Conservation (phyloP, 2,888 invertebrate genomes). For the Geotrupes spiniger region DNA sequence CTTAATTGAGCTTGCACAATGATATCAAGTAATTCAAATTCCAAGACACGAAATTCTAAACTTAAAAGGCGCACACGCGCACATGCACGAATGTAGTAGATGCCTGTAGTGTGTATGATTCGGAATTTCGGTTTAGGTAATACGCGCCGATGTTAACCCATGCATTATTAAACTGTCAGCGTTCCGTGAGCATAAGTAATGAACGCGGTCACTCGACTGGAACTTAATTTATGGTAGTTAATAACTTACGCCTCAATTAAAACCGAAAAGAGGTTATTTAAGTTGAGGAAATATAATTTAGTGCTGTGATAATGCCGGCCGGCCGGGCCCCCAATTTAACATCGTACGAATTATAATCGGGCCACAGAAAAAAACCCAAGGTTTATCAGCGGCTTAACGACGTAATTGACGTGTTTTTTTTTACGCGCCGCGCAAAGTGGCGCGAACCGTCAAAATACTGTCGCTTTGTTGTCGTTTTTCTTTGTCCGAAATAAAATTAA, state of each 20-base stretch:
- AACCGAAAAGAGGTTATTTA: conserved; percentile 25
- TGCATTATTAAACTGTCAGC: conserved; percentile 37
- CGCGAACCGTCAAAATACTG: too few relatives aligned
- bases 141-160: conserved; percentile 15
- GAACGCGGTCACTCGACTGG: conserved; percentile 34
- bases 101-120: neutral
- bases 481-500: too few relatives aligned
- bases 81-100: too few relatives aligned
- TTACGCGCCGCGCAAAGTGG: too few relatives aligned
- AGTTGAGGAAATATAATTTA: conserved; percentile 12
- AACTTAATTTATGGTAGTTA: conserved; percentile 37
- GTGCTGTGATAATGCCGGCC: conserved; percentile 7
- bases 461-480: too few relatives aligned
- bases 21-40: too few relatives aligned
- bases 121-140: conserved; percentile 1
- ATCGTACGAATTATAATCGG: too few relatives aligned
- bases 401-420: too few relatives aligned
- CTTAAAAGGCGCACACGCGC: neutral
- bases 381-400: too few relatives aligned
- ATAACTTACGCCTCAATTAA: conserved; percentile 40
- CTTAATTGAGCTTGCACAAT: too few relatives aligned
- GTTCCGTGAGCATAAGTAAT: conserved; percentile 35
- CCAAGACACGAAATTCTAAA: conserved; percentile 3
- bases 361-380: too few relatives aligned
- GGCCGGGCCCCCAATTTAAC: too few relatives aligned